Conservation (phyloP, 2,888 invertebrate genomes). For the Lacanobia oleracea region DNA sequence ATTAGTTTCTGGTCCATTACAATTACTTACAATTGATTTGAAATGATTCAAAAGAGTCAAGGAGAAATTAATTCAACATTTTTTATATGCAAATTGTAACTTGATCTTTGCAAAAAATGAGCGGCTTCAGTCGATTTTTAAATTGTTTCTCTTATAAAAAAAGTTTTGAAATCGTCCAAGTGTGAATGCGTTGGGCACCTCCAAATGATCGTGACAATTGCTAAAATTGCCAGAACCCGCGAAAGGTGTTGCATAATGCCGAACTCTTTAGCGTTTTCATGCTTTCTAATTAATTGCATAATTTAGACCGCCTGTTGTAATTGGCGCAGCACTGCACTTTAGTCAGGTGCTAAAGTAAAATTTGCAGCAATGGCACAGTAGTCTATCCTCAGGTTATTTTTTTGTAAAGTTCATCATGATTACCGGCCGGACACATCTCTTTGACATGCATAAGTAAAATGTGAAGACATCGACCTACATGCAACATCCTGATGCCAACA, state of each 20-base stretch:
- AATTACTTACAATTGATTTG: slow-evolving; percentile 32
- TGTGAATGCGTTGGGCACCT: slow-evolving; percentile 55
- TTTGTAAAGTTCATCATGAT: slow-evolving; percentile 23
- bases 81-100: slow-evolving; percentile 46
- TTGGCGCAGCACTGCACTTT: slow-evolving; percentile 45
- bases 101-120: slow-evolving; percentile 44
- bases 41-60: slow-evolving; percentile 26
- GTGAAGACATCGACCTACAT: slow-evolving; percentile 23
- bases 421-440: slow-evolving; percentile 9
- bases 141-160: slow-evolving; percentile 42
- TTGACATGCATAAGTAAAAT: slow-evolving; percentile 17
- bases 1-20: slow-evolving; percentile 27
- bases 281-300: slow-evolving; percentile 77
- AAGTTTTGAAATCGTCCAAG: slow-evolving; percentile 38
- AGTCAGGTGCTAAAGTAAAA: slow-evolving; percentile 8
- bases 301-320: slow-evolving; percentile 55
- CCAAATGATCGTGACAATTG: slow-evolving; percentile 54
- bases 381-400: neutral
- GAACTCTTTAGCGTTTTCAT: slow-evolving; percentile 66
- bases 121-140: slow-evolving; percentile 13
- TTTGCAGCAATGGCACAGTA: slow-evolving; percentile 5
- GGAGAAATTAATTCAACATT: slow-evolving; percentile 33
- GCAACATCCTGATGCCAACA: slow-evolving; percentile 31
- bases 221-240: slow-evolving; percentile 49
- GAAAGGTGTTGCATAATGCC: slow-evolving; percentile 63